Evolutionary conservation across 1,140 invertebrate species (phyloP).

Genomic region (Heterodera carotae): DNA sequence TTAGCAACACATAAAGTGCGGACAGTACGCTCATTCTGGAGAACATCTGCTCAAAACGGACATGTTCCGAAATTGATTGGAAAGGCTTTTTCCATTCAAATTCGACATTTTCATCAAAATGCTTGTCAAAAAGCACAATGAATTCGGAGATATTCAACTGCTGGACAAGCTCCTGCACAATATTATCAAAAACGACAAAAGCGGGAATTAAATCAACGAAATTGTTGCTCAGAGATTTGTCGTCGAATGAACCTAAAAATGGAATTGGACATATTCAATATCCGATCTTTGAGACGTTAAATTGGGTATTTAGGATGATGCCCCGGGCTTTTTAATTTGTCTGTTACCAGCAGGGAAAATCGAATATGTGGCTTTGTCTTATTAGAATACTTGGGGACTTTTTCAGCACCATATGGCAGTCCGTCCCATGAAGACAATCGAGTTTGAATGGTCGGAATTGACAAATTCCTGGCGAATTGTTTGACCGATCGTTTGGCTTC

Average conservation of each 20-base stretch:
- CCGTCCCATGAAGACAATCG: constrained; percentile 32
- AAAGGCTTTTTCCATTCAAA: constrained; percentile 46
- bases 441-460: constrained; percentile 36
- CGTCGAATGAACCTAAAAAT: constrained; percentile 11
- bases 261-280: constrained; percentile 6
- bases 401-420: constrained; percentile 13
- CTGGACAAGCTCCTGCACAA: constrained; percentile 44
- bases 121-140: constrained; percentile 54
- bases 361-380: too few relatives aligned
- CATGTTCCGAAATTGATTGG: constrained; percentile 16
- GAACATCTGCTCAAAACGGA: constrained; percentile 35
- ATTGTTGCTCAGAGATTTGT: constrained; percentile 11
- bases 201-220: constrained; percentile 47
- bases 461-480: neutral
- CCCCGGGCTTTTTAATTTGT: too few relatives aligned
- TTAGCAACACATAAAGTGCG: too few relatives aligned
- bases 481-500: neutral
- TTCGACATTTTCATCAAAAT: constrained; percentile 38
- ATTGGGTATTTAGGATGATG: too few relatives aligned
- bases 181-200: constrained; percentile 51
- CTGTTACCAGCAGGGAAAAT: too few relatives aligned
- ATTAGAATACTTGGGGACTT: too few relatives aligned
- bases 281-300: too few relatives aligned
- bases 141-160: constrained; percentile 52
- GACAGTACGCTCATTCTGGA: constrained; percentile 6